Base-by-base conservation (phyloP, 2,797 vertebrate genomes). In the Cyclura pinguis region DNA sequence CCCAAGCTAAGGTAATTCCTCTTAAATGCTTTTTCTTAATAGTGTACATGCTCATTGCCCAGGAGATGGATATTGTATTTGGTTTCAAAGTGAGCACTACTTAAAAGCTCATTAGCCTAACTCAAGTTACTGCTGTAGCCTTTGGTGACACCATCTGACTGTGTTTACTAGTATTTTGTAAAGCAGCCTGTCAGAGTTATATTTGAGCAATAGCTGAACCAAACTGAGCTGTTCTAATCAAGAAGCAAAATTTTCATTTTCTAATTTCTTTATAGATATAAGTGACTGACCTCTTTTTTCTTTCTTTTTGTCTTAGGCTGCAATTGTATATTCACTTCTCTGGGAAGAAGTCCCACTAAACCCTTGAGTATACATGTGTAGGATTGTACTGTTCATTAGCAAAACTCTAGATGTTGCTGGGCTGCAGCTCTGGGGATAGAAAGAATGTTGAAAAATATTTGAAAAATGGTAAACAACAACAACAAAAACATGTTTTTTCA, bases 21-120 rank as follows among this genome's bases (percentile, higher is more conserved):
- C 52, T 89, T 88, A 86, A 91, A 89, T 86, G 84, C 50, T 27
- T 82, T 64, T 77, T 47, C 83, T 86, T 77, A 89, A 88, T 77
- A 89, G 84, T 27, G 47, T 82, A 83, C 84, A 86, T 74, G 78
- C 81, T 91, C 80, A 78, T 91, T 91, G 90, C 73, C 50, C 74
- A 67, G 62, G 69, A 92, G 84, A 83, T 86, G 69, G 84, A 89
- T 89, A 86, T 82, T 92, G 47, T 86, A n/a, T 76, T 83, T 86
- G 84, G 42, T 92, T 89, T 83, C 80, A 29, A 78, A 86, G 72
- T n/a, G 77, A 86, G 84, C 57, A 59, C 62, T 57, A 77, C 87
- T 86, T 92, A 89, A 92, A 89, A 89, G 78, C 57, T 59, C 73
- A 83, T 83, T 89, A 69, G 38, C 57, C 29, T 35, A 91, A 47